Evolutionary conservation across 2,113 vertebrate species (phyloP), one percentile per base, ranked within the genome.

Genomic region (Pachyramphus minor): DNA sequence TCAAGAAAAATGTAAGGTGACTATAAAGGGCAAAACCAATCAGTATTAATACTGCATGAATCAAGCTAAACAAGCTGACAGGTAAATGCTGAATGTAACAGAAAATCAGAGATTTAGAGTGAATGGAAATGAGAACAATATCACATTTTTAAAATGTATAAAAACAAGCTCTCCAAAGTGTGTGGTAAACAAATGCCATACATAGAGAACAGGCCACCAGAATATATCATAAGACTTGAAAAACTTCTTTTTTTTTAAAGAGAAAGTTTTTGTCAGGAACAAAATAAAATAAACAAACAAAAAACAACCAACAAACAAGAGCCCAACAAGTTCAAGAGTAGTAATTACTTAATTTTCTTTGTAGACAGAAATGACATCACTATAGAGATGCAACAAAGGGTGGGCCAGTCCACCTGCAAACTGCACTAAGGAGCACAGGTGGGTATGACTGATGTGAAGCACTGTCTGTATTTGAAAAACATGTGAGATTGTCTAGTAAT

Each of bases 391-490:
- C 58, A 74, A 69, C 2, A 11, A 67, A 5, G 25, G 19, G 13
- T 55, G 13, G 31, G 39, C 14, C 66, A 59, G 66, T 53, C 28
- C 31, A 50, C n/a, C 74, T 33, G 37, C 60, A 86, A 84, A 67
- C 31, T n/a, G 33, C 0, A 0, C 50, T 59, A 58, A 55, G 42
- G n/a, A 67, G 50, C 55, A 78, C 69, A 74, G 14, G 35, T 31
- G 33, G 50, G 4, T 41, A 84, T 35, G 27, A 39, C 2, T 24
- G 14, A 52, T 5, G 24, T 5, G 20, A 7, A 15, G 33, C 21
- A 41, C 11, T 22, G 25, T 49, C 35, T 42, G 13, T 10, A 58
- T 67, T 45, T 77, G 19, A 66, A 78, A 89, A 69, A 68, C 8
- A 35, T 12, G 7, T 0, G 2, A 88, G 28, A 35, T 21, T 66